Conservation (phyloP, 2,113 vertebrate genomes). For the Felis chaus region DNA sequence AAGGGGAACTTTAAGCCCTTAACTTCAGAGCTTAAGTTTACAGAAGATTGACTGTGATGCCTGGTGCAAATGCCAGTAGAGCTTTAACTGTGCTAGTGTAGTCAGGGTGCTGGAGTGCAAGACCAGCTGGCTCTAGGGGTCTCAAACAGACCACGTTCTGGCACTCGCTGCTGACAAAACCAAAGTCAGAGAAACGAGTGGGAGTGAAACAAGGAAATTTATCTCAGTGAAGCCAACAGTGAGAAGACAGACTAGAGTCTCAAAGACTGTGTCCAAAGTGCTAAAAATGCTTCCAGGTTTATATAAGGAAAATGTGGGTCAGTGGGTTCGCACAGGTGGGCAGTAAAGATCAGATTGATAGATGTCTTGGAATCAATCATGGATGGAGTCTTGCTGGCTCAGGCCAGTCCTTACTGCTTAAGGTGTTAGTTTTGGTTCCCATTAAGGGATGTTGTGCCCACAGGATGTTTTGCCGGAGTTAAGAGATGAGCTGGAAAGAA, state of each 20-base stretch:
- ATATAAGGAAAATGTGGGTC: background rate
- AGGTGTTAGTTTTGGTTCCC: background rate
- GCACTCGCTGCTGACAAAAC: background rate
- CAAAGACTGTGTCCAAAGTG: background rate
- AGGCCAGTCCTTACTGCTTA: background rate
- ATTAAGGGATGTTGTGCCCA: background rate
- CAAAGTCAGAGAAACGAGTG: background rate
- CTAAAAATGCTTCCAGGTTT: background rate
- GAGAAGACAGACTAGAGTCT: background rate
- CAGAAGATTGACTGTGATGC: background rate
- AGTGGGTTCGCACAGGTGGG: background rate
- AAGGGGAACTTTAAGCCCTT: background rate
- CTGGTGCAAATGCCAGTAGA: background rate
- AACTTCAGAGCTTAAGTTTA: background rate
- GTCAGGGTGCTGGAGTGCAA: background rate
- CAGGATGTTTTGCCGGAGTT: background rate
- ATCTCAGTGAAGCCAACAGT: background rate
- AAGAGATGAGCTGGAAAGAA: background rate
- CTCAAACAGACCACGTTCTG: background rate
- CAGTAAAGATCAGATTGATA: background rate
- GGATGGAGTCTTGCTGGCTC: background rate
- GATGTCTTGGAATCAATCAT: background rate
- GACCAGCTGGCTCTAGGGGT: background rate
- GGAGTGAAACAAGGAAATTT: background rate
- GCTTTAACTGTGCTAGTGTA: background rate